Conservation (phyloP, 2,113 vertebrate species). For the Mormyrus lacerda region DNA sequence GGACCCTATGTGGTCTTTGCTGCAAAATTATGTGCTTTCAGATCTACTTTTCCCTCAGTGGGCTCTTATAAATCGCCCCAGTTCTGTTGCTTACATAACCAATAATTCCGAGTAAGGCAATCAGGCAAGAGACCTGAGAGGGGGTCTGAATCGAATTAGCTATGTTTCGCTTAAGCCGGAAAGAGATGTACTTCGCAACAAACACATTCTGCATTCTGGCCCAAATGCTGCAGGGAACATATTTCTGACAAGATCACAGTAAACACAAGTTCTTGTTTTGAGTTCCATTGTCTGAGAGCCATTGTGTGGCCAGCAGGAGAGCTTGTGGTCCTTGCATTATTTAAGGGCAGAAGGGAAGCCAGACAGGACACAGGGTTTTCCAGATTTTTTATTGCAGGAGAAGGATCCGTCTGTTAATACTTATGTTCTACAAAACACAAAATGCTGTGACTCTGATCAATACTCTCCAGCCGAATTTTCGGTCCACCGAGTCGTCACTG, state of each 20-base stretch:
- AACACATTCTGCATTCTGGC: neutral
- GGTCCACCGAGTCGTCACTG: neutral
- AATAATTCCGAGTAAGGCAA: neutral
- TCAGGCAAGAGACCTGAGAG: neutral
- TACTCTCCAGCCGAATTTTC: neutral
- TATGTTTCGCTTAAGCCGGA: neutral
- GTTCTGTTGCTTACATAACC: neutral
- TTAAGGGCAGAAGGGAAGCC: neutral
- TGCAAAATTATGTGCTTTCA: neutral
- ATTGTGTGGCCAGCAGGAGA: neutral
- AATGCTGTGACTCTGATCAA: neutral
- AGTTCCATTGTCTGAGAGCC: neutral
- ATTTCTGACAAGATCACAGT: neutral
- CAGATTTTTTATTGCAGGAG: neutral
- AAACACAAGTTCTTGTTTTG: neutral
- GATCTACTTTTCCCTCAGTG: neutral
- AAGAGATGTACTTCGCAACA: neutral
- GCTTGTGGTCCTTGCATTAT: neutral
- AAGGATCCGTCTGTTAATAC: neutral
- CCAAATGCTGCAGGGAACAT: neutral
- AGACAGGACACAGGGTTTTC: neutral
- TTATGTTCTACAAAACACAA: neutral
- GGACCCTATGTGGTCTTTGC: neutral
- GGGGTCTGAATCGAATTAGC: neutral
- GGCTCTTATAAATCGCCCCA: neutral